Evolutionary conservation across 2,888 invertebrate species (phyloP), one percentile per base, ranked within the genome.

Genomic region (Cordilura impudica): DNA sequence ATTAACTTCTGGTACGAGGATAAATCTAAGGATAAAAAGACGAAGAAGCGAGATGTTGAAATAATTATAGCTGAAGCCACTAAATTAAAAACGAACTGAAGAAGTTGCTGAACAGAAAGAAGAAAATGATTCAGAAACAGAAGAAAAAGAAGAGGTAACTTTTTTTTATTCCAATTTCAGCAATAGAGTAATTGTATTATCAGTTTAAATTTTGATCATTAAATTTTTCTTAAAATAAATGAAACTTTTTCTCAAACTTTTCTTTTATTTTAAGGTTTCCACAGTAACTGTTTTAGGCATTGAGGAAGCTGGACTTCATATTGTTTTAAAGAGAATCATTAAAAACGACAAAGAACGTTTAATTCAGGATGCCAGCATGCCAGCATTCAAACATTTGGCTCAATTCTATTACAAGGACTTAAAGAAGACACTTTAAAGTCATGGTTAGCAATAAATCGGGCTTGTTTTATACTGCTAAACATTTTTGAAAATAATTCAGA

Each of bases 1-100:
- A 98, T 92, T 99, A 21, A 99, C 98, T n/a, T 98, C 98, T 21
- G 98, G 98, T 43, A 99, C 98, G 82, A 82, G 5, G 82, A 82
- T 0, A 82, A 83, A 2, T 21, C 71, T 3, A 81, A 82, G 21
- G 82, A 81, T 47, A 85, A 83, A 35, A 82, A 82, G 47, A 23
- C 43, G 6, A 82, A 63, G 81, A 84, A 82, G 23, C 82, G 84
- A 0, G 85, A 87, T 77, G 81, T 87, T 6, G 86, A 87, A 31
- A 81, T 84, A 60, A 83, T 85, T n/a, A 85, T 87, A 63, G 78
- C 83, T 0, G 83, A 84, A 10, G 86, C 87, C 5, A 86, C 84
- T n/a, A 83, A 84, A 43, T 60, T 84, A 39, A 86, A 86, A 21
- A 87, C 83, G 4, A 84, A 66, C 51, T 16, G 45, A 63, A 6